These are phyloP conservation scores for Lasiurus cinereus DNA, from an alignment of 2,113 vertebrate species.

Conservation along the genomic window DNA sequence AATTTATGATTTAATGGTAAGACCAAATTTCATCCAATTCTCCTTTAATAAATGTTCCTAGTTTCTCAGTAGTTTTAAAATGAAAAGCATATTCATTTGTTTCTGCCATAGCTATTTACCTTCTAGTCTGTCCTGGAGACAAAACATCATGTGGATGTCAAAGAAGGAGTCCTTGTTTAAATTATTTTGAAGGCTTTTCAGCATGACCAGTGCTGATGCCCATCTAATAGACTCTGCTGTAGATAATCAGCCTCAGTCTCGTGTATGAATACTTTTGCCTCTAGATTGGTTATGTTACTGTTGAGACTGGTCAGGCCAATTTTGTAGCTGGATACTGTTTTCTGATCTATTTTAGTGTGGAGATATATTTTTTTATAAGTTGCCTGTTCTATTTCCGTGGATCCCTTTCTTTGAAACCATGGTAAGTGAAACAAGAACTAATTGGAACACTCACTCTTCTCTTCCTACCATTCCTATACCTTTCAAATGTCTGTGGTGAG, in stretches of 20 bases:
- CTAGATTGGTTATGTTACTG: neutral
- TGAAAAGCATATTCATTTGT: constrained; percentile 95
- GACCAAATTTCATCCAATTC: constrained; percentile 93
- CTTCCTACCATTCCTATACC: neutral
- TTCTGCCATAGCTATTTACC: constrained; percentile 94
- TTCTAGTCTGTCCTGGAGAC: constrained; percentile 92
- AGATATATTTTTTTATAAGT: neutral
- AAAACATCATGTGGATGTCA: constrained; percentile 94
- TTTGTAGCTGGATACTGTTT: neutral
- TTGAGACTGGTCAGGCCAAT: neutral
- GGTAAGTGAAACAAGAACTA: neutral
- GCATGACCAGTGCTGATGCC: constrained; percentile 94
- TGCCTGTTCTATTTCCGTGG: neutral
- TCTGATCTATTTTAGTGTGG: neutral
- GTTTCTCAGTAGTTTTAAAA: constrained; percentile 91
- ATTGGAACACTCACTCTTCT: neutral
- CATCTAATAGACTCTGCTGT: constrained; percentile 93
- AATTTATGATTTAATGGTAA: constrained; percentile 91
- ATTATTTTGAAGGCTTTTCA: constrained; percentile 88
- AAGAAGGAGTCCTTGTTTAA: constrained; percentile 92
- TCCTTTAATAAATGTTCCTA: constrained; percentile 92
- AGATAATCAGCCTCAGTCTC: constrained; percentile 93
- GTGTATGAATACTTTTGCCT: constrained; percentile 82
- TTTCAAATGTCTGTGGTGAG: neutral
- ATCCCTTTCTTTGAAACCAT: neutral